phyloP scores from a whole-genome alignment of 2,797 vertebrate species.

The Sus cebifrons region DNA sequence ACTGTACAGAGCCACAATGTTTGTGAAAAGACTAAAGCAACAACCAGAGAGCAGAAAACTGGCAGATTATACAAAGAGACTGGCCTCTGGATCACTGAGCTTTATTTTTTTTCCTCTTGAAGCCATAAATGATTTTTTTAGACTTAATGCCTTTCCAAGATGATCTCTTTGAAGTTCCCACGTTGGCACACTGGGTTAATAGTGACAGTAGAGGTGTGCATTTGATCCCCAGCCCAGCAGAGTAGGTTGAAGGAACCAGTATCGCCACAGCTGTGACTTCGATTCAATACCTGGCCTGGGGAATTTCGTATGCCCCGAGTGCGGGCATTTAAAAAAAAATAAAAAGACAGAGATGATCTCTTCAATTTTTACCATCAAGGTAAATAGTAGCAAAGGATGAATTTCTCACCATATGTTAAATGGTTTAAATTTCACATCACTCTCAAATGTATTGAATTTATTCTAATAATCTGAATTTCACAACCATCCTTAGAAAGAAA shows the following conservation, averaged over 20 bases:
- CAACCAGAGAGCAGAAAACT: neutral
- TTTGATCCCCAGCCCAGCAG: too few relatives aligned
- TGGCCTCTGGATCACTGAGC: neutral
- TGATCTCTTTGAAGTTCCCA: neutral
- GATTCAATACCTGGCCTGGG: too few relatives aligned
- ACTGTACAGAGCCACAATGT: neutral
- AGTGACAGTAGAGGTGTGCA: too few relatives aligned
- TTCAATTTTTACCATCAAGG: neutral
- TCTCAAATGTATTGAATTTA: neutral
- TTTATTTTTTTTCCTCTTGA: conserved; percentile 3
- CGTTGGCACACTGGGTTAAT: too few relatives aligned
- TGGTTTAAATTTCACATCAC: neutral
- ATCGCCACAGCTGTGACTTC: too few relatives aligned
- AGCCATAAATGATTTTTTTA: neutral
- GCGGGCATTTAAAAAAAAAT: too few relatives aligned
- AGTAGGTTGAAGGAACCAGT: too few relatives aligned
- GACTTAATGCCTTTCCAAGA: neutral
- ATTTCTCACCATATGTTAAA: neutral
- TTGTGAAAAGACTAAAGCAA: neutral
- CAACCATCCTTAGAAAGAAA: neutral
- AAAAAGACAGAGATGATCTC: neutral
- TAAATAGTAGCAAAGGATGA: neutral
- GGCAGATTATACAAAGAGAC: neutral
- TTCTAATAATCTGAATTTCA: neutral
- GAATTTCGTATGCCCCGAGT: too few relatives aligned